Evolutionary conservation across 1,140 invertebrate genomes (phyloP).

Genomic region (Drosophila navojoa): DNA sequence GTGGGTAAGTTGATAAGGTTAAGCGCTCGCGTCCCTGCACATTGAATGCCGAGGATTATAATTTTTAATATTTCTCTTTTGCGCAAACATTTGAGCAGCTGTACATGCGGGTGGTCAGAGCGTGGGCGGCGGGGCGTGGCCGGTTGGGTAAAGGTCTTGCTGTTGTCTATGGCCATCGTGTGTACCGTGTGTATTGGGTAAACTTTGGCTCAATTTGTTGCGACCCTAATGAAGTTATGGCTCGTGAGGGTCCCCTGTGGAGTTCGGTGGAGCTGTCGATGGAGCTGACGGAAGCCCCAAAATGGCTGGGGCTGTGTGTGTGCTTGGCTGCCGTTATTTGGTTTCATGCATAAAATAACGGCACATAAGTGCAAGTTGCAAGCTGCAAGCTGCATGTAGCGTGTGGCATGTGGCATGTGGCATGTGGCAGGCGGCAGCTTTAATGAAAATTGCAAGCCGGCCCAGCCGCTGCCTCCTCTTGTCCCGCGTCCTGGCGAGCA

Average conservation of each 20-base stretch:
- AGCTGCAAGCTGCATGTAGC: conserved; percentile 31
- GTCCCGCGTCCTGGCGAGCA: conserved; percentile 20
- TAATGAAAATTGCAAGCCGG: conserved; percentile 55
- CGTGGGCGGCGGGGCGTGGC: neutral
- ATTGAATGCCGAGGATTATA: conserved; percentile 70
- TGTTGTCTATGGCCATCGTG: conserved; percentile 24
- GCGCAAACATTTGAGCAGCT: conserved; percentile 25
- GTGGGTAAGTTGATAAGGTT: conserved; percentile 75
- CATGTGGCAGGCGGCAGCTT: conserved; percentile 10
- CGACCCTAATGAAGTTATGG: conserved; percentile 72
- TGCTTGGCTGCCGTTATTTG: conserved; percentile 57
- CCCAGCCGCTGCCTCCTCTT: conserved; percentile 24
- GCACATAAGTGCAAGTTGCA: conserved; percentile 69
- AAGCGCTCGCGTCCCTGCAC: conserved; percentile 50
- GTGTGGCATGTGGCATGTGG: conserved; percentile 25
- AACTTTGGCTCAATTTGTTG: conserved; percentile 58
- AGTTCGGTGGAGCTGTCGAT: neutral
- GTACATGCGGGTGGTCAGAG: neutral
- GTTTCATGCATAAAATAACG: conserved; percentile 80
- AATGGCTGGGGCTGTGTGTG: conserved; percentile 34
- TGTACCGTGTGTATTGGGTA: conserved; percentile 17
- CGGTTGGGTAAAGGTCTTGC: neutral
- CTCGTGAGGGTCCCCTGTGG: neutral
- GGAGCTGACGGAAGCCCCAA: conserved; percentile 51
- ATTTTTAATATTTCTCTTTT: conserved; percentile 48